Evolutionary conservation across 1,140 invertebrate species (phyloP), one percentile per base, ranked within the genome.

Genomic region (Drosophila sproati): DNA sequence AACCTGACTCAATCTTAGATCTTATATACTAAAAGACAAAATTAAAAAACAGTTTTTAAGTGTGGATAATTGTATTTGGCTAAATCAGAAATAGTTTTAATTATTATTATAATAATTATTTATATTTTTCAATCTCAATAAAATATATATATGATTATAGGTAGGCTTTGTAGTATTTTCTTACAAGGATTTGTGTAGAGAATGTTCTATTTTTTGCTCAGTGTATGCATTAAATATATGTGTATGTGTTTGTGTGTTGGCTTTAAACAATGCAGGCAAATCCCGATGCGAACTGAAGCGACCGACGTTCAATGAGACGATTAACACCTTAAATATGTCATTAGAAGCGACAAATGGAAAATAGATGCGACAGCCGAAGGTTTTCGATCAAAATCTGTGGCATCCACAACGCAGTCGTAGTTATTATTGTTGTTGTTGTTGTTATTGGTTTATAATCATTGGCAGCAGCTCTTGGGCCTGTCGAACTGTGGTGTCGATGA

Each of bases 251-350:
- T 52, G 37, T 67, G 55, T 50, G 41, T 41, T 47, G 28, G 7
- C 45, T 64, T 63, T 62, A 48, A 82, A 88, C 83, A 88, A 88
- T 82, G 47, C 52, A 56, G 34, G 57, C 63, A 83, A 89, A 89
- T 89, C 20, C 83, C 78, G 63, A 61, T 70, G 78, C 68, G 66
- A 73, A 63, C 39, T 10, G 7, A 41, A 10, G 0, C 2, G 20
- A 43, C 83, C 2, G 20, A 43, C 83, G 77, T 89, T 76, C 77
- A 88, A 89, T 89, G 80, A 89, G 78, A 82, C 85, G 85, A 88
- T 88, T 88, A 88, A 88, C 85, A 85, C 85, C 85, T 88, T 73
- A 88, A 88, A 88, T 89, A 88, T 88, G 85, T 88, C 85, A 88
- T 88, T 88, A 89, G 85, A 89, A 80, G 85, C 85, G 85, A 83